These are phyloP conservation scores for Ochropleura plecta DNA, from an alignment of 2,888 invertebrate genomes.

Conservation along the genomic window DNA sequence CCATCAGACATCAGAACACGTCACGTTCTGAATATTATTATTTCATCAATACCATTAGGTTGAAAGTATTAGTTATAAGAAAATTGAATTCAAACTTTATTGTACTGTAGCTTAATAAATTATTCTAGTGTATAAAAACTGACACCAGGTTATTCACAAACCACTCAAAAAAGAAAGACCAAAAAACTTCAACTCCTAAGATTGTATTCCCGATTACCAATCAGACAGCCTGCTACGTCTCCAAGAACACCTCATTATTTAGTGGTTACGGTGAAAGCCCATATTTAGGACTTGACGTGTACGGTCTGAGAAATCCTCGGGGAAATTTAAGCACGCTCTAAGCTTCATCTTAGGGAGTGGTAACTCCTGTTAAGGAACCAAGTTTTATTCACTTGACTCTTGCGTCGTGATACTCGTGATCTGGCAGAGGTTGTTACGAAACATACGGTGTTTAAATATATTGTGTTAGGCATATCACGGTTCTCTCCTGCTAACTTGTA, in stretches of 20 bases:
- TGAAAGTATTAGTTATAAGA: background rate
- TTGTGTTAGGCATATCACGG: background rate
- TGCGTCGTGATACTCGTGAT: constrained; percentile 9
- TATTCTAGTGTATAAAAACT: background rate
- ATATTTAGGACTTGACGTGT: constrained; percentile 34
- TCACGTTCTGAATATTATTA: background rate
- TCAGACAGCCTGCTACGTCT: constrained; percentile 5
- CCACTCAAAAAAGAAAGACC: too few relatives aligned
- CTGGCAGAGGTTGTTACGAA: constrained; percentile 4
- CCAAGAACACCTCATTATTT: constrained; percentile 41
- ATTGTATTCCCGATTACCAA: constrained; percentile 7
- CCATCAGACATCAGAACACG: background rate
- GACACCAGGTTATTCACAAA: too few relatives aligned
- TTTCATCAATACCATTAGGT: background rate
- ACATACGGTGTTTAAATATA: background rate
- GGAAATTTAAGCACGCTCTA: constrained; percentile 40
- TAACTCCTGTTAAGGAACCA: constrained; percentile 25
- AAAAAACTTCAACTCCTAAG: background rate
- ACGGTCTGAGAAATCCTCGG: constrained; percentile 31
- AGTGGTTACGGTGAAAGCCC: constrained; percentile 29
- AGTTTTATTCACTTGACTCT: constrained; percentile 32
- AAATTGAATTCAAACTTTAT: background rate
- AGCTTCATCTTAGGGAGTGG: constrained; percentile 13
- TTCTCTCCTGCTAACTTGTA: background rate
- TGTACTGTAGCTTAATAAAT: too few relatives aligned